Base-by-base conservation (phyloP, 2,113 vertebrate species). In the Clupea harengus region DNA sequence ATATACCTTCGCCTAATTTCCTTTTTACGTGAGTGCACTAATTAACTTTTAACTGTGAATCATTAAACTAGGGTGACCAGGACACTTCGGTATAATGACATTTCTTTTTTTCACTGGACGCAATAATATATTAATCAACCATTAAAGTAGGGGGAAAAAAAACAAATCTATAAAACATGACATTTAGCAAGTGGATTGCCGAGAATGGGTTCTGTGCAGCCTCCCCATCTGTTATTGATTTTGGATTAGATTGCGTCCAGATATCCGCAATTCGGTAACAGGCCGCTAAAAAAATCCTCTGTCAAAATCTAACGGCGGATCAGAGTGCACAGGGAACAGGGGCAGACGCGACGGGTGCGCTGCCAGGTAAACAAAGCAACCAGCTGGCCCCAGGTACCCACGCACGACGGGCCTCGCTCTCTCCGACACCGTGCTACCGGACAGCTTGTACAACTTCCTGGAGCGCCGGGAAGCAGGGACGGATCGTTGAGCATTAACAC, bases 391-490 rank as follows among this genome's bases (percentile, higher is more conserved):
- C 54, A 7, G 82, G 15, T 54, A 22, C 6, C 15, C 39, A n/a
- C 28, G 45, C 7, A 39, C 49, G 20, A 39, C 4, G 28, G 17
- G 50, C 32, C 15, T 81, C 84, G 32, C 28, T 82, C 83, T 78
- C 67, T 22, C 44, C 45, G 47, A 18, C 18, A 46, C 47, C 8
- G 49, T 81, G 50, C 8, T 45, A 83, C 39, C 39, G 60, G 84
- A 90, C 86, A 88, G 87, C 82, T 85, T 88, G 89, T 78, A 45
- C 47, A 81, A 86, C 85, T 88, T 89, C 85, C 86, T 86, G 28
- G 45, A 39, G 83, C 84, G 45, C 7, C 75, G 72, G 87, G 87
- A 85, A 83, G 75, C 57, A 44, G 28, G 39, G 85, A 85, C 22
- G 83, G 75, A 88, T 88, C 81, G 78, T 80, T 85, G 81, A 85